Evolutionary conservation across 1,140 invertebrate species (phyloP).

Genomic region (Mamestra configurata): DNA sequence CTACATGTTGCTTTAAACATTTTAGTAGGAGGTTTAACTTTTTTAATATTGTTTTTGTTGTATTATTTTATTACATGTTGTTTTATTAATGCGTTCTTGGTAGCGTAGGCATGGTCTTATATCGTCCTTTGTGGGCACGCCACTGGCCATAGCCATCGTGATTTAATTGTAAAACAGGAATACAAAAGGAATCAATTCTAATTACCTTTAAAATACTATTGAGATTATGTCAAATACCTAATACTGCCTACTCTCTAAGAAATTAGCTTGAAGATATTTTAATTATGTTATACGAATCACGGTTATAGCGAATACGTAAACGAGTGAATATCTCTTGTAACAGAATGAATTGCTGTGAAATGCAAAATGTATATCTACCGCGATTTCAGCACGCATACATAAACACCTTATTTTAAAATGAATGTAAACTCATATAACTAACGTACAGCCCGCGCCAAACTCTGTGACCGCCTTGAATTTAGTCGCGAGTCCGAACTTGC

Average conservation of each 20-base stretch:
- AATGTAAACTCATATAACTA: neutral
- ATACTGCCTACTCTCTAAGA: constrained; percentile 9
- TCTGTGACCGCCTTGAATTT: too few species aligned
- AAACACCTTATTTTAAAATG: neutral
- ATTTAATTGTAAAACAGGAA: neutral
- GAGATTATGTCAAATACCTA: neutral
- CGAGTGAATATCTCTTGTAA: neutral
- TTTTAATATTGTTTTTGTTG: too few species aligned
- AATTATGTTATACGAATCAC: neutral
- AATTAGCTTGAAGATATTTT: constrained; percentile 7
- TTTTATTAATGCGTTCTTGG: too few species aligned
- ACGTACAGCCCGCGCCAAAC: too few species aligned
- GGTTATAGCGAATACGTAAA: neutral
- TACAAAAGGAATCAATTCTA: neutral
- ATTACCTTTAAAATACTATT: neutral
- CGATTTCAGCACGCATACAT: neutral
- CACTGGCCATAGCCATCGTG: neutral
- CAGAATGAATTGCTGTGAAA: neutral
- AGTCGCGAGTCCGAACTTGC: too few species aligned
- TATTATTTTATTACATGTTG: too few species aligned
- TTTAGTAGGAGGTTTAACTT: too few species aligned
- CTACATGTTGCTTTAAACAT: too few species aligned
- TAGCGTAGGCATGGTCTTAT: too few species aligned
- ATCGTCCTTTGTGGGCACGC: too few species aligned
- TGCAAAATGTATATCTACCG: neutral